Evolutionary conservation across 2,888 invertebrate genomes (phyloP), one percentile per base, ranked within the genome.

Genomic region (Microctonus hyperodae): DNA sequence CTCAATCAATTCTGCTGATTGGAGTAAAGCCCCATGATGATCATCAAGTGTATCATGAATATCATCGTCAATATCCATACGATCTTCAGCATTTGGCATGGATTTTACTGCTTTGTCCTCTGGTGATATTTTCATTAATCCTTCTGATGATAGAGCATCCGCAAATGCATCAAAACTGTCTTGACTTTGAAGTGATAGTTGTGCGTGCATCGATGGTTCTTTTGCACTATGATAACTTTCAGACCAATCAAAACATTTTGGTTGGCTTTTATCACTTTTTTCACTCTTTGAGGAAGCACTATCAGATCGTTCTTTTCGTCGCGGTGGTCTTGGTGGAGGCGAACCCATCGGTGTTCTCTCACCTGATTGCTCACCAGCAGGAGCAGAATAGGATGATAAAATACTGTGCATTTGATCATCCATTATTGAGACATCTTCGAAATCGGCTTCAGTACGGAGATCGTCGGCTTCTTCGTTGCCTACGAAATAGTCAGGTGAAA

Each of bases 391-490:
- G 0, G 78, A 78, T 1, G 72, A 73, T 13, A 67, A 67, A 7
- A 72, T 58, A n/a, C 72, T 70, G 48, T 76, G 89, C 88, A 65
- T 85, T 58, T 89, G 89, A 77, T 93, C 92, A 78, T 94, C 94
- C 48, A 90, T 89, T 64, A 93, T 90, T 0, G 95, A 94, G 68
- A 93, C 90, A 76, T 95, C 95, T 80, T 95, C 95, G 70, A 95
- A 86, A 73, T 93, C 95, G 0, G 93, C 94, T 85, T 95, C 95
- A 0, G 95, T 95, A 63, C 93, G 87, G 69, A 93, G 85, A 80
- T 95, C 95, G 77, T 94, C 93, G 78, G 93, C 94, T 78, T 94
- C 93, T 73, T 90, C 91, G 2, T 90, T 90, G n/a, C 90, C 87
- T 0, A 88, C 87, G 77, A 94, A 95, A 76, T 93, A 94, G 73